Base-by-base conservation (phyloP, 2,113 vertebrate genomes). In the Forbesichthys papilliferus region DNA sequence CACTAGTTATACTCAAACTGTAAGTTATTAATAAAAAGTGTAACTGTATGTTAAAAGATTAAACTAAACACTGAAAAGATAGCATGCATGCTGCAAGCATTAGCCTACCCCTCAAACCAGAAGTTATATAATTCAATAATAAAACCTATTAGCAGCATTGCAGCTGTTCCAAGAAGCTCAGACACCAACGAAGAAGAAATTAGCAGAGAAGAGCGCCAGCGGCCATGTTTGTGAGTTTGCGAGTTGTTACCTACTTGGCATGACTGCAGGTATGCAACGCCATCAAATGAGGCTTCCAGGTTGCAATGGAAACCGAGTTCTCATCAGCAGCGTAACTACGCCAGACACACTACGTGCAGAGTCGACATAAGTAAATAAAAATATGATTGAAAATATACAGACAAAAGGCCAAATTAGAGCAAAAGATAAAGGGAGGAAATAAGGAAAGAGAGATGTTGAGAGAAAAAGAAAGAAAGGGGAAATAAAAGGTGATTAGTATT, bases 251-350 rank as follows among this genome's bases (percentile, higher is more conserved):
- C 95, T 98, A 99, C 97, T 99, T 98, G 93, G 95, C 95, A 82
- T 96, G 96, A 90, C 98, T 99, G 95, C 98, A 99, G 96, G 96
- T 97, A 93, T 99, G 97, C 94, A 99, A 94, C 91, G 96, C 96
- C 94, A 98, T 99, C 96, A 99, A 93, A 94, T 98, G 96, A 87
- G 98, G 97, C 95, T 98, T 99, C 97, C 98, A 99, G 93, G 97
- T 99, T 91, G 98, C 98, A 93, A 98, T 93, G 95, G 97, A 99
- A 94, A 99, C 96, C 78, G 96, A 99, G 92, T 97, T 98, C 95
- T 98, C 96, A 94, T 99, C 97, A 94, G 98, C 97, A 89, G 96
- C 96, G 87, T 99, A 98, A 94, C 96, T 98, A 92, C 96, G 96
- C 96, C 98, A 99, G 90, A 99, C 96, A 89, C 97, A 98, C 98